Conservation (phyloP, 2,113 vertebrate species). For the Pseudopodoces humilis region DNA sequence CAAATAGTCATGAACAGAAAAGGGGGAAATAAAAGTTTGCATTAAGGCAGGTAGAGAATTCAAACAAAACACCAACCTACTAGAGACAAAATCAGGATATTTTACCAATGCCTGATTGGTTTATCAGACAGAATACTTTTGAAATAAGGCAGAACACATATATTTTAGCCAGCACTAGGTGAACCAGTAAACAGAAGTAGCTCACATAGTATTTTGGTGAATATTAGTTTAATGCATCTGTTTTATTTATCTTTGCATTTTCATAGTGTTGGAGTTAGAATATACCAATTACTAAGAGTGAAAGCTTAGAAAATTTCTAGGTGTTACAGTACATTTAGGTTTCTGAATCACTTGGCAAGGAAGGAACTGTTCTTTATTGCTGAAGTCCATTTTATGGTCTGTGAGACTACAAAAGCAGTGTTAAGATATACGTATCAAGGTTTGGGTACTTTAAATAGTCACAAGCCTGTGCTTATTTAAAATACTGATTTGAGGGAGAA, state of each 20-base stretch:
- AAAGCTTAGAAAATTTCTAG: neutral
- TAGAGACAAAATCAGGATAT: neutral
- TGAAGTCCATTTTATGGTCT: neutral
- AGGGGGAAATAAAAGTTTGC: accelerated
- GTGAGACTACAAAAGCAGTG: neutral
- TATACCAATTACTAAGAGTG: neutral
- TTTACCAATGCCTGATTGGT: neutral
- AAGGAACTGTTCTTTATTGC: neutral
- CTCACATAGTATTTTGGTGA: neutral
- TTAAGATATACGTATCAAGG: neutral
- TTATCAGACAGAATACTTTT: neutral
- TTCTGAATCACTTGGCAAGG: neutral
- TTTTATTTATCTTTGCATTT: neutral
- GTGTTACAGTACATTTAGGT: neutral
- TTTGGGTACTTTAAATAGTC: neutral
- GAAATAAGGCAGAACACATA: neutral
- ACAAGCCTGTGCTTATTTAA: neutral
- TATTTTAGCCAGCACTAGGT: neutral
- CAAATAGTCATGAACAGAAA: neutral
- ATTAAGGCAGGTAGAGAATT: neutral
- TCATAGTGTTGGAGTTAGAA: neutral
- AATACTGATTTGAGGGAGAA: neutral
- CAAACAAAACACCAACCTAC: neutral
- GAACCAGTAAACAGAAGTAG: neutral
- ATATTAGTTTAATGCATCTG: neutral